phyloP scores from a whole-genome alignment of 2,888 invertebrate genomes.

The Masnerella sp. region DNA sequence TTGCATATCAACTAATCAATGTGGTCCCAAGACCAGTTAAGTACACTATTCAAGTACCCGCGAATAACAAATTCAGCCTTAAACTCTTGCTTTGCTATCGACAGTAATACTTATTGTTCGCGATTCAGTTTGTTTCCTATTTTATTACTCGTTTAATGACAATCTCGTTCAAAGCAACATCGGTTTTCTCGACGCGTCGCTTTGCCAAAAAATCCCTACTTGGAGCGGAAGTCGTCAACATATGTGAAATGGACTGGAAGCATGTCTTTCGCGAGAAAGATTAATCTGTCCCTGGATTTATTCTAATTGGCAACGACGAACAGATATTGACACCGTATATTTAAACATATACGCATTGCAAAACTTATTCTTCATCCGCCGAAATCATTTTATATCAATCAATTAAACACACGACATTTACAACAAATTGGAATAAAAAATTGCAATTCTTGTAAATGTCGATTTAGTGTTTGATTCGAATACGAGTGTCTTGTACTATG shows the following conservation, averaged over 20 bases:
- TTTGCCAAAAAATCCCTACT: no score
- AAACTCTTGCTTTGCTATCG: constrained; percentile 66
- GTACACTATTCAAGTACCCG: constrained; percentile 58
- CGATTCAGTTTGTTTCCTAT: constrained; percentile 32
- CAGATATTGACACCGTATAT: constrained; percentile 53
- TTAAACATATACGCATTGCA: constrained; percentile 27
- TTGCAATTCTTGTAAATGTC: no score
- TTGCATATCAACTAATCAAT: constrained; percentile 37
- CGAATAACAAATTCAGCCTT: constrained; percentile 68
- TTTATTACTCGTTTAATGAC: constrained; percentile 31
- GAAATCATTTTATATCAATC: constrained; percentile 43
- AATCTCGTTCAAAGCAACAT: constrained; percentile 36
- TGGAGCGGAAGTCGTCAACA: no score
- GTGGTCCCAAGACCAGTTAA: constrained; percentile 43
- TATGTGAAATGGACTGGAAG: constrained; percentile 68
- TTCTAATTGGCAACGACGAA: constrained; percentile 66
- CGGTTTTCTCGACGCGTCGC: constrained; percentile 1
- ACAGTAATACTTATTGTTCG: constrained; percentile 59
- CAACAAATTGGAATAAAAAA: not conserved
- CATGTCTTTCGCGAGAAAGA: constrained; percentile 71
- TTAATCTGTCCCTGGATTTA: constrained; percentile 67
- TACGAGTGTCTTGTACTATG: constrained; percentile 8
- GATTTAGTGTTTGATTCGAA: not conserved
- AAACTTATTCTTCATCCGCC: constrained; percentile 17
- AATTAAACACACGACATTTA: not conserved